Evolutionary conservation across 1,140 invertebrate genomes (phyloP), one percentile per base, ranked within the genome.

Genomic region (Lineus longissimus): DNA sequence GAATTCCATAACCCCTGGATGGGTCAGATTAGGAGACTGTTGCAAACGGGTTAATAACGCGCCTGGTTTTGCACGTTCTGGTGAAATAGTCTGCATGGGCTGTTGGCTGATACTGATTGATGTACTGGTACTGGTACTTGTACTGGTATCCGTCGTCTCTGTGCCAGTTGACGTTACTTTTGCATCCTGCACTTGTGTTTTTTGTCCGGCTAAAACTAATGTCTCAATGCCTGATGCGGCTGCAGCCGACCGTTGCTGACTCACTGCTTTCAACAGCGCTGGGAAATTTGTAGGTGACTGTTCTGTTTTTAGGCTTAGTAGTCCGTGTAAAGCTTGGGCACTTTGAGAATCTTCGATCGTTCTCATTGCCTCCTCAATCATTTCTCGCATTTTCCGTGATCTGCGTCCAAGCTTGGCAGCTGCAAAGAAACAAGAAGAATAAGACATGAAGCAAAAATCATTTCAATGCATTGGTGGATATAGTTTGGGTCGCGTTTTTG

Each of bases 261-360:
- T 56, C 51, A 61, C 57, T 27, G 63, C 36, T 40, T 63, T 56
- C 23, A 71, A 40, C n/a, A 65, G 57, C 27, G 68, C 57, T 2
- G 70, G 61, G 23, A 73, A 36, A 36, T 61, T 57, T 13, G 31
- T 33, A 23, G 25, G 9, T 4, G 65, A 61, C 9, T 61, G 17
- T 55, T 79, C 78, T 0, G 78, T 71, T 59, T 81, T 80, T 4
- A 81, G 69, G 71, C 79, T 81, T 25, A 81, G 69, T 11, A 81
- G 70, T 31, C 80, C 80, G 61, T 81, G 80, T 19, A 81, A 59
- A 4, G 80, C 80, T 65, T 81, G 78, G 31, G 79, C 77, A 45
- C 77, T 81, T 70, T 80, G 78, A 7, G 76, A 76, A 65, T 81
- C 78, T 62, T 81, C 80, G 43, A 81, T 80, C 56, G 73, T 78